Evolutionary conservation across 2,113 vertebrate genomes (phyloP), one percentile per base, ranked within the genome.

Genomic region (Myotis lucifugus): DNA sequence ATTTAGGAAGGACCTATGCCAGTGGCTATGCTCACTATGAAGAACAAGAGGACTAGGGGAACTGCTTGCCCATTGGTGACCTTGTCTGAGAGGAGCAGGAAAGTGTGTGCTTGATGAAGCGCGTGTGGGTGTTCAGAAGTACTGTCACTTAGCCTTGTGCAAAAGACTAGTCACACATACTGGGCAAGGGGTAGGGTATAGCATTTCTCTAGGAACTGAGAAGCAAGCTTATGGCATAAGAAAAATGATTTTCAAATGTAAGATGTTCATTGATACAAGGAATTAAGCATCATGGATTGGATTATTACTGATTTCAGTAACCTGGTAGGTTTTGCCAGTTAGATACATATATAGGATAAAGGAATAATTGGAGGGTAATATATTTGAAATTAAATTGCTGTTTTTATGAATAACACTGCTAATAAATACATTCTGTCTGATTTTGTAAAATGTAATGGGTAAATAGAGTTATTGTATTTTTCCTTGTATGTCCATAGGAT

Each of bases 21-120:
- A 99, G 98, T 97, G 98, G 98, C 66, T 98, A 98, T 81, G 98
- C 98, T 83, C 98, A 99, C 94, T 99, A 98, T 56, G 98, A 99
- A 92, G 99, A 99, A 21, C 82, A 98, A 2, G 98, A 98, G 93
- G 97, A 97, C 96, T 98, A 98, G 97, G 29, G 5, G 70, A 67
- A 79, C 52, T 13, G 27, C 73, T 3, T 84, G 64, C 70, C 40
- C 2, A 3, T 37, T 8, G 40, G 76, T 34, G 59, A 88, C 56
- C 70, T 6, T 10, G 32, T 78, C 48, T 37, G 90, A 76, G 78
- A 86, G 37, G 46, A 95, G 34, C 73, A 34, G 48, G 73, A 19
- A 23, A 23, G 3, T 23, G 12, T 56, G 85, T 88, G 86, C 12
- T 48, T 79, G 86, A 18, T 66, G 77, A 56, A 12, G 67, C 52